Conservation (phyloP, 2,797 vertebrate genomes). For the Oophaga sylvatica region DNA sequence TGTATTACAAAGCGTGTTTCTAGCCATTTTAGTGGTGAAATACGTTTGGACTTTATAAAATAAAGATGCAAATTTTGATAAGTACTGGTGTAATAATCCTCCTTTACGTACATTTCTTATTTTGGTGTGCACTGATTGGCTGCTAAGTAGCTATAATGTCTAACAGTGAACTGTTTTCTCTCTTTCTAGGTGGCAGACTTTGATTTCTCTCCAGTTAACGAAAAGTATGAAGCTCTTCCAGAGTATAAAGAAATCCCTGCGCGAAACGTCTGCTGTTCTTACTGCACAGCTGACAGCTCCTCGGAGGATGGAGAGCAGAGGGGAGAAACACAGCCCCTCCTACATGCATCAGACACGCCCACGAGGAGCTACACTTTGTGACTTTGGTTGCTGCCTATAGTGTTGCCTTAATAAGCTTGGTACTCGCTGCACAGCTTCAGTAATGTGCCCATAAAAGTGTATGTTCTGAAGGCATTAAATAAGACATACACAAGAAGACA, state of each 20-base stretch:
- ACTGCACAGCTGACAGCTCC: slow-evolving; percentile 62
- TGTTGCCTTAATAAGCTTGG: slow-evolving; percentile 34
- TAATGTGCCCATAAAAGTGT: not conserved
- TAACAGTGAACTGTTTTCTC: not conserved
- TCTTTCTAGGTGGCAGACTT: slow-evolving; percentile 73
- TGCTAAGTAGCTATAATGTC: not conserved
- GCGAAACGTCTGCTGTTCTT: slow-evolving; percentile 64
- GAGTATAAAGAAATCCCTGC: slow-evolving; percentile 62
- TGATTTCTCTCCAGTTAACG: slow-evolving; percentile 73
- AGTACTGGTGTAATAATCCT: too few species aligned
- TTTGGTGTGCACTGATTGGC: not conserved
- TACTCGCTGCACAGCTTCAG: slow-evolving; percentile 27
- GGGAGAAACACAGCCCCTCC: slow-evolving; percentile 71
- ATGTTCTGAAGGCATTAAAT: slow-evolving; percentile 13
- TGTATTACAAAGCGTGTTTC: too few species aligned
- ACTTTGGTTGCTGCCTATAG: slow-evolving; percentile 45
- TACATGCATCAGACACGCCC: slow-evolving; percentile 70
- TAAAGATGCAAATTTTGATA: too few species aligned
- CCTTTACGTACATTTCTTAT: too few species aligned
- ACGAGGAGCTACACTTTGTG: slow-evolving; percentile 73
- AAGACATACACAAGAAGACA: not conserved
- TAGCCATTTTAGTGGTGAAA: too few species aligned
- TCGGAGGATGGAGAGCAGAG: slow-evolving; percentile 64
- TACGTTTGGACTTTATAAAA: too few species aligned
- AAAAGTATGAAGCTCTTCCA: slow-evolving; percentile 63